Evolutionary conservation across 1,140 invertebrate genomes (phyloP).

Genomic region (Musca domestica): DNA sequence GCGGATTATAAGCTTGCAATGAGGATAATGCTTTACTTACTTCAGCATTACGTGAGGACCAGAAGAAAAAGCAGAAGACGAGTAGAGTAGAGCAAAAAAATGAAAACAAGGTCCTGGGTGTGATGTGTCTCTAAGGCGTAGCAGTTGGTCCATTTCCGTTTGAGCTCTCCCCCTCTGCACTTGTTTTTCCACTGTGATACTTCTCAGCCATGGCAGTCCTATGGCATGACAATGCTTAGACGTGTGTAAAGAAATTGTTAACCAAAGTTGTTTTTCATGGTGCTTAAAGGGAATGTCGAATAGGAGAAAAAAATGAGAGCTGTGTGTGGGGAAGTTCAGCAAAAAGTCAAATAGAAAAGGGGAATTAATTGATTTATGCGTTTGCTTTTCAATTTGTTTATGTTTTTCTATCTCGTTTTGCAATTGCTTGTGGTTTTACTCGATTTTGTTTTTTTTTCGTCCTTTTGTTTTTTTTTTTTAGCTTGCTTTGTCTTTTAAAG

Average conservation of each 20-base stretch:
- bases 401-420: not conserved
- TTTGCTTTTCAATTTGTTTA: slow-evolving; percentile 15
- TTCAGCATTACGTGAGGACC: not conserved
- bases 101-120: too few species aligned
- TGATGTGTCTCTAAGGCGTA: too few species aligned
- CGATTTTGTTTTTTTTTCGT: too few species aligned
- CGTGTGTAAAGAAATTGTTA: slow-evolving; percentile 8
- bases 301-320: too few species aligned
- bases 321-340: too few species aligned
- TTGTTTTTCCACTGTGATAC: too few species aligned
- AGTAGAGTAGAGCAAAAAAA: too few species aligned
- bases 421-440: too few species aligned
- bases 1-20: slow-evolving; percentile 12
- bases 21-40: slow-evolving; percentile 9
- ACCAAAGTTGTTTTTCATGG: not conserved
- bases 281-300: not conserved
- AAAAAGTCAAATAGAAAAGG: too few species aligned
- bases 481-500: not conserved
- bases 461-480: not conserved
- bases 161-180: too few species aligned
- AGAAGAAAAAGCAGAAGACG: too few species aligned
- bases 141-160: too few species aligned
- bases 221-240: not conserved
- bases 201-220: not conserved
- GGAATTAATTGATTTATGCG: slow-evolving; percentile 15